Evolutionary conservation across 2,113 vertebrate species (phyloP), one percentile per base, ranked within the genome.

Genomic region (Trichechus manatus): DNA sequence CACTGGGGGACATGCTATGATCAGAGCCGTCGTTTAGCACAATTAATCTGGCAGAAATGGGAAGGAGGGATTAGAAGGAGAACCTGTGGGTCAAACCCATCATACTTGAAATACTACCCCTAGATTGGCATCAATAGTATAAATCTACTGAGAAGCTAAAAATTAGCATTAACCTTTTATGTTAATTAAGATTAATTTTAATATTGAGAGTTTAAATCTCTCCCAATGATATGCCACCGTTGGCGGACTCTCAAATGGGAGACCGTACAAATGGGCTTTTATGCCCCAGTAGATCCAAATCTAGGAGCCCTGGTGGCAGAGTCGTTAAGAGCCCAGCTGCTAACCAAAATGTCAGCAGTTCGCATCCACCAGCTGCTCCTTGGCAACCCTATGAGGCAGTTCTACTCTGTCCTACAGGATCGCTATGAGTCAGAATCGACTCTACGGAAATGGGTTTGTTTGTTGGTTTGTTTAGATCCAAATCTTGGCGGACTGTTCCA

Each of bases 101-200:
- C 1, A 0, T 68, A 63, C 39, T 89, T 89, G 59, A 91, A 95
- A 80, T 56, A 64, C 63, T 27, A 82, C 53, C 7, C 79, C n/a
- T 90, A 68, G 66, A 39, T 90, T 64, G 3, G 1, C 20, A 78
- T 31, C 23, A 39, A 14, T 70, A 27, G 50, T 31, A 25, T n/a
- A 86, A 89, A 23, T 89, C 0, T 72, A 72, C 36, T 31, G 44
- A 92, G 68, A 92, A 72, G 44, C 17, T 72, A 77, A 86, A 74
- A 86, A 74, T 92, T 92, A 86, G 44, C 61, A 39, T 77, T 87
- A 89, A 83, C 56, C 47, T 96, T 95, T 91, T 80, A 87, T 59
- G 33, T 79, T 87, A 83, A 79, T 83, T 36, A 63, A 90, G 74
- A 87, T 47, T 47, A 47, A n/a, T 85, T 95, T 81, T 50, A 89